Percentiles rank a stretch among this genome's conserved stretches.
Evolutionary conservation across 2,113 vertebrate species (phyloP).

Genomic region (Neolamprologus sp.): DNA sequence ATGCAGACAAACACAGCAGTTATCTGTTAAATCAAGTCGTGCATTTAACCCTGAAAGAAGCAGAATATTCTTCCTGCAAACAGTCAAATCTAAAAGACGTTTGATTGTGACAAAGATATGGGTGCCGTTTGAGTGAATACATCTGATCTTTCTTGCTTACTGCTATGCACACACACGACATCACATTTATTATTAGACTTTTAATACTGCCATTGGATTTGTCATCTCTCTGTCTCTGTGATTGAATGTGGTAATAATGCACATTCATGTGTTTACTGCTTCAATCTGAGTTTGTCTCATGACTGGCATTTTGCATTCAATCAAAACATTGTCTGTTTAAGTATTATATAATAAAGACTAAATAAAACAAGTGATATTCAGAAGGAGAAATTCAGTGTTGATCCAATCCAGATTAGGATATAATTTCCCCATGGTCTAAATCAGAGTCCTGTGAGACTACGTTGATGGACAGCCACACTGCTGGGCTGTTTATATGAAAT

Average conservation of each 20-base stretch:
- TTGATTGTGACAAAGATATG: background rate
- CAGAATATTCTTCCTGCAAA: background rate
- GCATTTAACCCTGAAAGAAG: background rate
- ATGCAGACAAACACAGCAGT: background rate
- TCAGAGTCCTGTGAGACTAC: background rate
- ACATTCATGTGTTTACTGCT: background rate
- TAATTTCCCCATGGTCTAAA: slow-evolving; percentile 44
- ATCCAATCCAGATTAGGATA: slow-evolving; percentile 18
- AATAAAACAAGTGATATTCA: slow-evolving; percentile 5
- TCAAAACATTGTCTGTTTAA: background rate
- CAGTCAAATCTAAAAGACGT: background rate
- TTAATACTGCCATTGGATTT: background rate
- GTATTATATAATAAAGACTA: background rate
- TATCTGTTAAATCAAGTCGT: background rate
- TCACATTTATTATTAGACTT: background rate
- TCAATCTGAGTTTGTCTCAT: background rate
- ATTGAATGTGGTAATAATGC: background rate
- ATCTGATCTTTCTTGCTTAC: background rate
- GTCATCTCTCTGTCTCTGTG: background rate
- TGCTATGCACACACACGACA: background rate
- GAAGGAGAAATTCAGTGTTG: background rate
- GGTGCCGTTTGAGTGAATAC: background rate
- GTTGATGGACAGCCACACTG: slow-evolving; percentile 25
- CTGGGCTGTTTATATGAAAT: slow-evolving; percentile 23
- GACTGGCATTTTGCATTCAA: background rate